phyloP scores from a whole-genome alignment of 2,888 invertebrate genomes.

The Rhingia campestris region DNA sequence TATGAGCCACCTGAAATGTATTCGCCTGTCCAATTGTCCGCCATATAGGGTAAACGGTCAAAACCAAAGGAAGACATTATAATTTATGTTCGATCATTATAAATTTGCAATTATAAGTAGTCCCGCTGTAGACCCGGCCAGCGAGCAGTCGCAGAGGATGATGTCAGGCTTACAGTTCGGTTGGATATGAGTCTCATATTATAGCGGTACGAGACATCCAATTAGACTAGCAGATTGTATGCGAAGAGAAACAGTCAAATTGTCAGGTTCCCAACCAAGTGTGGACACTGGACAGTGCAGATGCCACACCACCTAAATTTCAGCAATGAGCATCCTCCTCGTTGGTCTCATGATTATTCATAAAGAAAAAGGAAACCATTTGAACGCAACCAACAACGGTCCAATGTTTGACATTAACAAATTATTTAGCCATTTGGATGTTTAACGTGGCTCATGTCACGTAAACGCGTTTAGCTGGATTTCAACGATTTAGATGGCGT shows the following conservation, averaged over 20 bases:
- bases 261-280: conserved; percentile 6
- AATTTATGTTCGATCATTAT: conserved; percentile 74
- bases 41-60: conserved; percentile 71
- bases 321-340: conserved; percentile 22
- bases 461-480: conserved; percentile 60
- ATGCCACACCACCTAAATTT: conserved; percentile 38
- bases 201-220: conserved; percentile 19
- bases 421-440: conserved; percentile 65
- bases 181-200: too few relatives aligned
- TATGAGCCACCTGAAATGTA: conserved; percentile 65
- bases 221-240: conserved; percentile 39
- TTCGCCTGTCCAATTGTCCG: conserved; percentile 74
- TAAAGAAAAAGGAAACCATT: conserved; percentile 13
- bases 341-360: conserved; percentile 64
- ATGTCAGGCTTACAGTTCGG: not conserved
- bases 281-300: conserved; percentile 7
- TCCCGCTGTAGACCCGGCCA: conserved; percentile 5
- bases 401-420: conserved; percentile 59
- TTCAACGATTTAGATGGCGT: conserved; percentile 40
- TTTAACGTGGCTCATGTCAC: conserved; percentile 50
- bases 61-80: conserved; percentile 73
- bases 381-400: conserved; percentile 8
- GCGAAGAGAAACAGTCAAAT: conserved; percentile 31
- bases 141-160: conserved; percentile 1
- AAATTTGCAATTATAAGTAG: conserved; percentile 75